phyloP scores from a whole-genome alignment of 2,113 vertebrate genomes.

The Perccottus glenii region DNA sequence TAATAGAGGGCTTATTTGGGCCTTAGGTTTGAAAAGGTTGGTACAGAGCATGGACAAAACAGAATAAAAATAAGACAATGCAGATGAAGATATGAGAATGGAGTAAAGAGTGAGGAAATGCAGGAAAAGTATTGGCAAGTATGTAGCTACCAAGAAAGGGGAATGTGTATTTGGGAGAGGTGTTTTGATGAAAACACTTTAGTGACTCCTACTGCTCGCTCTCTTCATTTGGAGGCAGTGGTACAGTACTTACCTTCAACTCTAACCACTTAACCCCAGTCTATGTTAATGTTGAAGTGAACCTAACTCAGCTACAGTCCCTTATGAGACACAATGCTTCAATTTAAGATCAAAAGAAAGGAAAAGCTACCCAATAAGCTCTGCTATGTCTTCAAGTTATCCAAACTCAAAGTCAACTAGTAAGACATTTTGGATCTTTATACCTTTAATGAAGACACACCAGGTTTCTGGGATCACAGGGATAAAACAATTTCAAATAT shows the following conservation, averaged over 20 bases:
- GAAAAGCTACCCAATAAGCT: constrained; percentile 13
- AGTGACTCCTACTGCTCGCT: not conserved
- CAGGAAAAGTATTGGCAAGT: not conserved
- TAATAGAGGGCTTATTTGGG: not conserved
- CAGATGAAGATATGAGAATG: not conserved
- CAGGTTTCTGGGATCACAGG: constrained; percentile 30
- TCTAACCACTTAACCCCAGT: constrained; percentile 46
- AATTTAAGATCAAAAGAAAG: constrained; percentile 30
- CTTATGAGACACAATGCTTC: constrained; percentile 73
- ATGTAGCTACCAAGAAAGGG: constrained; percentile 9
- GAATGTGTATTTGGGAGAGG: not conserved
- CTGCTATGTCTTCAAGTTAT: constrained; percentile 39
- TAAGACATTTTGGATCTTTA: not conserved
- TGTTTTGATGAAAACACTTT: constrained; percentile 4
- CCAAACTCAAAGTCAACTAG: not conserved
- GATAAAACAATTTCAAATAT: constrained; percentile 39
- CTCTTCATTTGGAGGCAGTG: constrained; percentile 2
- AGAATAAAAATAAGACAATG: not conserved
- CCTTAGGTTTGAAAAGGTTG: not conserved
- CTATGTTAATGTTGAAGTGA: constrained; percentile 40
- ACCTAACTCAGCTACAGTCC: constrained; percentile 45
- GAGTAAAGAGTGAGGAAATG: not conserved
- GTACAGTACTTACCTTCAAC: constrained; percentile 32
- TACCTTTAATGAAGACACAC: constrained; percentile 36
- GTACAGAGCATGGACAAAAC: not conserved